Evolutionary conservation across 1,140 invertebrate species (phyloP).

Genomic region (Ruditapes philippinarum): DNA sequence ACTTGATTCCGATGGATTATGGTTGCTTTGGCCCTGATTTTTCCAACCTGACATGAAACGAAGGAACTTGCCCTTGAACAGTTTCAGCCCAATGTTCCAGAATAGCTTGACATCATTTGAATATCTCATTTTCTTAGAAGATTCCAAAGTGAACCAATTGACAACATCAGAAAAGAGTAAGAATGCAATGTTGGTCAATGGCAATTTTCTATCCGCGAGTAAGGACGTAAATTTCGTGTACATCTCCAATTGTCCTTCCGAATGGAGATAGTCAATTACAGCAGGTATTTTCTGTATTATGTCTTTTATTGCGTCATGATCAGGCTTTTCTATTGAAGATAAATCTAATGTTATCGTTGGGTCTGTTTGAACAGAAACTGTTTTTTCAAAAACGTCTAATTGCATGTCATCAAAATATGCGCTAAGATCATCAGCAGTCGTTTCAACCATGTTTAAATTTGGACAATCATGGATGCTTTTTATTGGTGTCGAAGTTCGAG

Average conservation of each 20-base stretch:
- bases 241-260: constrained; percentile 12
- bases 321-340: neutral
- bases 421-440: too few relatives aligned
- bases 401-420: too few relatives aligned
- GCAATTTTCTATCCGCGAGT: constrained; percentile 10
- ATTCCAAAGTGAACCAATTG: neutral
- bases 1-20: neutral
- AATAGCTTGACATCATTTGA: constrained; percentile 20
- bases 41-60: constrained; percentile 4
- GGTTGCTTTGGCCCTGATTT: constrained; percentile 12
- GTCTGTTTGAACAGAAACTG: too few relatives aligned
- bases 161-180: neutral
- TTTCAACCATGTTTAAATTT: too few relatives aligned
- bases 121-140: neutral
- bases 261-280: constrained; percentile 9
- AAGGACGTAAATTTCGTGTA: neutral
- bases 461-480: too few relatives aligned
- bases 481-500: too few relatives aligned
- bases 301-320: neutral
- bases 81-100: neutral
- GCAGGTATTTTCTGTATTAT: neutral
- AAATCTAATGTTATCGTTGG: too few relatives aligned
- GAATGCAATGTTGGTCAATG: constrained; percentile 12
- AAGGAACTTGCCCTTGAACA: constrained; percentile 25
- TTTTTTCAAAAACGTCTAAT: too few relatives aligned